Base-by-base conservation (phyloP, 2,797 vertebrate genomes). In the Steatocranus sp. region DNA sequence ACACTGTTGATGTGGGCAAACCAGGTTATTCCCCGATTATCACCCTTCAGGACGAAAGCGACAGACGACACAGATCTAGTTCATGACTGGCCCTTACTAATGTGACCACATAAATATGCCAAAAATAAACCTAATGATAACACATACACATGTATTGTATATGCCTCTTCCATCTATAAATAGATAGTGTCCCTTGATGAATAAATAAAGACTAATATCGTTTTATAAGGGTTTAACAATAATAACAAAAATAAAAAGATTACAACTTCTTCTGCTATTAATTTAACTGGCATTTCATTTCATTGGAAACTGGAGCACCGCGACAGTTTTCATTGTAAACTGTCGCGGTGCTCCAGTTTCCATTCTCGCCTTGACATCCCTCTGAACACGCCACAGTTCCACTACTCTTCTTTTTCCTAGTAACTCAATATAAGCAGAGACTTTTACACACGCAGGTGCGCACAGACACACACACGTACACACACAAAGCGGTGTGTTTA, bases 281-380 rank as follows among this genome's bases (percentile, higher is more conserved):
- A 84, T 90, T 83, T 76, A 17, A 73, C 70, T 63, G 23, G 11
- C 51, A 82, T 89, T 90, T 58, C 56, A 68, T 91, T 88, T 86
- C 83, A 85, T 91, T n/a, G n/a, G n/a, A n/a, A n/a, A n/a, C n/a
- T n/a, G n/a, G n/a, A n/a, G n/a, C n/a, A n/a, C n/a, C n/a, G n/a
- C n/a, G n/a, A n/a, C n/a, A n/a, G n/a, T n/a, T n/a, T 88, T 86
- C 81, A 85, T 32, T 83, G 75, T 87, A 81, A 90, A 84, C 76
- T 70, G 48, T 32, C 32, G 83, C 14, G 41, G 53, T 23, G 56
- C 58, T 86, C 83, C 80, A 81, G 83, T 89, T 91, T 93, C 93
- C 85, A 91, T 93, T 85, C 85, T 91, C 75, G 77, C 90, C 91
- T 88, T 90, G 88, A 87, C 87, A 91, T 91, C 86, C 91, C 88